Conservation (phyloP, 2,113 vertebrate genomes). For the Eolophus roseicapilla region DNA sequence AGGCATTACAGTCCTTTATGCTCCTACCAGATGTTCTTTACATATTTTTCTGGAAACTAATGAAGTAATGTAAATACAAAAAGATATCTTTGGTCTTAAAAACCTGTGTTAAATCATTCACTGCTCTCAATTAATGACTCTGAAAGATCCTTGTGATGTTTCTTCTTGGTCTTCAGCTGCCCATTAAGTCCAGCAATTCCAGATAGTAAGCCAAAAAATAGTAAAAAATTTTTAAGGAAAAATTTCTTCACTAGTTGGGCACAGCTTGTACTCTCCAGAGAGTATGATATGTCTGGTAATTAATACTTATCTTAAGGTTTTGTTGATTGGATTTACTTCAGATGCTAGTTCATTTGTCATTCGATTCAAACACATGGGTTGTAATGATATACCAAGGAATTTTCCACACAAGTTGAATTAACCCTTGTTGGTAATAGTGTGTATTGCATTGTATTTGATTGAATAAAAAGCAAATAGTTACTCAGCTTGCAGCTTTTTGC, state of each 20-base stretch:
- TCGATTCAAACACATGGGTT: background rate
- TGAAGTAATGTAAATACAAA: background rate
- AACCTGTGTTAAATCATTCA: background rate
- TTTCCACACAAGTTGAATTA: background rate
- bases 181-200: background rate
- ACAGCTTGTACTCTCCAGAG: background rate
- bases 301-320: background rate
- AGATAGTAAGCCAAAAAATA: background rate
- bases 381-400: background rate
- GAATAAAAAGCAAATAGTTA: background rate
- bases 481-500: background rate
- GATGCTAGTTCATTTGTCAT: background rate
- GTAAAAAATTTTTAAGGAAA: background rate
- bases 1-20: background rate
- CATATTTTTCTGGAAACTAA: background rate
- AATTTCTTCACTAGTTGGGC: background rate
- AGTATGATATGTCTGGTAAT: background rate
- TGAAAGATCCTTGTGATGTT: background rate
- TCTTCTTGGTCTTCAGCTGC: background rate
- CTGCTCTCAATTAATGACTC: background rate
- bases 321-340: background rate
- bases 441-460: background rate
- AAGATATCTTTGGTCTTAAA: background rate
- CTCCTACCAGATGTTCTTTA: background rate
- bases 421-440: background rate